Percentiles rank a stretch among this genome's conserved stretches.
phyloP scores from a whole-genome alignment of 2,113 vertebrate species.

The Cromileptes altivelis region DNA sequence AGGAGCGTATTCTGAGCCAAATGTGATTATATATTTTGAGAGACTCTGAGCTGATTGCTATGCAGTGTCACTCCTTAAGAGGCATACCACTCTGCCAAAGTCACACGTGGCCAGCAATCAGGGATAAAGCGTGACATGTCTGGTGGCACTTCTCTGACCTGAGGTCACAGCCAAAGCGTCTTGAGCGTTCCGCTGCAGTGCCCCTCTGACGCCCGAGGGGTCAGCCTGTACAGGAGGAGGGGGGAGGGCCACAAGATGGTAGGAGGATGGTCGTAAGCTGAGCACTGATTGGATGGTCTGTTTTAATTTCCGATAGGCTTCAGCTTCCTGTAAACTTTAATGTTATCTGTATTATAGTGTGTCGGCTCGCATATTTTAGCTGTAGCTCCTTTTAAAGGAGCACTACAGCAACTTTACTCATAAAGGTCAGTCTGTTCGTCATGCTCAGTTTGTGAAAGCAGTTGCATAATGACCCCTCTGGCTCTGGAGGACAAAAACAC shows the following conservation, averaged over 20 bases:
- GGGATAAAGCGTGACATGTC: conserved; percentile 79
- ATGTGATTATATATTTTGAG: conserved; percentile 73
- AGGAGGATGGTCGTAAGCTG: conserved; percentile 7
- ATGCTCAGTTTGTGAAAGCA: neutral
- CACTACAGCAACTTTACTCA: neutral
- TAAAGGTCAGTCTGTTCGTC: neutral
- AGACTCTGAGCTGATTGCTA: conserved; percentile 58
- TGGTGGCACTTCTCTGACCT: conserved; percentile 79
- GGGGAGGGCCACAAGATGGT: conserved; percentile 14
- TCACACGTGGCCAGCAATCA: conserved; percentile 74
- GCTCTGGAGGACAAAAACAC: neutral
- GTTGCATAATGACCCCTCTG: neutral
- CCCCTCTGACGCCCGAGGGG: conserved; percentile 64
- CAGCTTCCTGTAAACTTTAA: neutral
- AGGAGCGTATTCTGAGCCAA: conserved; percentile 48
- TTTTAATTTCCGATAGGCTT: neutral
- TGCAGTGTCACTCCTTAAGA: conserved; percentile 68
- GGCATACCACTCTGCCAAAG: conserved; percentile 59
- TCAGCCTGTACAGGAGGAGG: conserved; percentile 48
- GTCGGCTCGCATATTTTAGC: conserved; percentile 13
- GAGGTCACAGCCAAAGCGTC: conserved; percentile 74
- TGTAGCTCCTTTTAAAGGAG: neutral
- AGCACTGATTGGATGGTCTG: conserved; percentile 29
- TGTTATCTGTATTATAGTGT: neutral
- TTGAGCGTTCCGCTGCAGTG: conserved; percentile 66